These are phyloP conservation scores for Leptocoma aspasia DNA, from an alignment of 2,113 vertebrate species.

Conservation along the genomic window DNA sequence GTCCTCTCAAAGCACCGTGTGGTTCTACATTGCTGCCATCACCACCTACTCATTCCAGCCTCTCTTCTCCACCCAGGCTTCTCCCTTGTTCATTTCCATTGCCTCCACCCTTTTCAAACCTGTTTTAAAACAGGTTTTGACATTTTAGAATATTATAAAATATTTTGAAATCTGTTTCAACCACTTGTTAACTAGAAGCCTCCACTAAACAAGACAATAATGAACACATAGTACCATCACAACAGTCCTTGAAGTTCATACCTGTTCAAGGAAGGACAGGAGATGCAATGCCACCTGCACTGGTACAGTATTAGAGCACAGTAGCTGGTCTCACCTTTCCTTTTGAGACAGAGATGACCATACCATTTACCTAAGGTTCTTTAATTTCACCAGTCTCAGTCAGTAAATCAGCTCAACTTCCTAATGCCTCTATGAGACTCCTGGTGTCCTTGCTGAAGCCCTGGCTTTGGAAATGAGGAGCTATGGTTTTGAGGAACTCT, in stretches of 20 bases:
- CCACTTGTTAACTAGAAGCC: not conserved
- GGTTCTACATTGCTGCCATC: not conserved
- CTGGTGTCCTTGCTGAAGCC: not conserved
- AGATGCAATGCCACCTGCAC: not conserved
- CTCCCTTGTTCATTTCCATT: not conserved
- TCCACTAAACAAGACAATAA: not conserved
- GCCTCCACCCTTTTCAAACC: not conserved
- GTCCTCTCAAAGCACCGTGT: not conserved
- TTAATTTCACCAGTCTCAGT: not conserved
- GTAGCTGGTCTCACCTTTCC: not conserved
- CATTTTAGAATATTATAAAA: not conserved
- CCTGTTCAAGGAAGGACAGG: not conserved
- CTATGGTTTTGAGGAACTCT: not conserved
- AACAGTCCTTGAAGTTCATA: not conserved
- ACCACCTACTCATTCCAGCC: not conserved
- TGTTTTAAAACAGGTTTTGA: constrained; percentile 10
- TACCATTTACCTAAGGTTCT: not conserved
- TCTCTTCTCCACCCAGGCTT: not conserved
- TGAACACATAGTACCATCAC: not conserved
- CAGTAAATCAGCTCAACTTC: not conserved
- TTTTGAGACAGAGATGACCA: not conserved
- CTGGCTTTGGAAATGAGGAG: not conserved
- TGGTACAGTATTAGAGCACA: not conserved
- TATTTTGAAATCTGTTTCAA: not conserved
- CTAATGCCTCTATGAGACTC: not conserved